phyloP scores from a whole-genome alignment of 2,113 vertebrate genomes.

The Panurus biarmicus region DNA sequence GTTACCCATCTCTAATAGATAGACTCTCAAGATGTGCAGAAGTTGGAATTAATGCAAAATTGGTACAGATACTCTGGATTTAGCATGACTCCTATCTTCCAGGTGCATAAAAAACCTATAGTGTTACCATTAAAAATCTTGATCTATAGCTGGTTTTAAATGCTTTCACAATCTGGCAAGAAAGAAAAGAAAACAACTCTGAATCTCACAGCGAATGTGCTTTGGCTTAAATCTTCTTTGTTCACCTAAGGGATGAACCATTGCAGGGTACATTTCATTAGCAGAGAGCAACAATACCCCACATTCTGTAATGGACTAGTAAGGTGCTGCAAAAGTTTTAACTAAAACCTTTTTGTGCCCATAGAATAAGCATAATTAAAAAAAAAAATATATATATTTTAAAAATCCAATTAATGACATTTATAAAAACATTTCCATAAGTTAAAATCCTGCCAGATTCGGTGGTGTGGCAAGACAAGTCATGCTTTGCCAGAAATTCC shows the following conservation, averaged over 20 bases:
- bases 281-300: not conserved
- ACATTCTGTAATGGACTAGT: not conserved
- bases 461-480: not conserved
- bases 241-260: not conserved
- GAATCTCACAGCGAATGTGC: not conserved
- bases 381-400: not conserved
- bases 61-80: not conserved
- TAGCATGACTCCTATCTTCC: not conserved
- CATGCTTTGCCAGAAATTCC: not conserved
- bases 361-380: accelerated
- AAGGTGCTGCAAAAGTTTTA: not conserved
- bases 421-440: not conserved
- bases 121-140: not conserved
- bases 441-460: not conserved
- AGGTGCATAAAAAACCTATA: not conserved
- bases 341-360: not conserved
- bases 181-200: not conserved
- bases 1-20: not conserved
- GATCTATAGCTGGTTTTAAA: not conserved
- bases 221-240: not conserved
- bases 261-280: not conserved
- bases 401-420: not conserved
- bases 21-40: not conserved
- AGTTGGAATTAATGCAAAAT: not conserved
- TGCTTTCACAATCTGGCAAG: not conserved